Conservation (phyloP, 2,797 vertebrate species). For the Danio jaintianensis region DNA sequence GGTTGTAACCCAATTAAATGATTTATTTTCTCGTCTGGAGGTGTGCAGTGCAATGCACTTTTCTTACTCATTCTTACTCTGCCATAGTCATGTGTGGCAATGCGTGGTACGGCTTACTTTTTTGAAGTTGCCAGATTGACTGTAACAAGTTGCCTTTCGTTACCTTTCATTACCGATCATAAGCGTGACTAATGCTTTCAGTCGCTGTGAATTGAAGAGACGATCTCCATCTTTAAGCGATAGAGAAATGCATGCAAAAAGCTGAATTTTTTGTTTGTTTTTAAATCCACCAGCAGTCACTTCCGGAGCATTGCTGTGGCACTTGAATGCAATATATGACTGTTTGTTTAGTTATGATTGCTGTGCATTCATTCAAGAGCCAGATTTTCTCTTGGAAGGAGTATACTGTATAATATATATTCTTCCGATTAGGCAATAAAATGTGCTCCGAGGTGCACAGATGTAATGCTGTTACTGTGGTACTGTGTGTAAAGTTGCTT, state of each 20-base stretch:
- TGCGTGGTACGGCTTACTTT: neutral
- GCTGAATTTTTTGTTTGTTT: neutral
- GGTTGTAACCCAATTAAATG: neutral
- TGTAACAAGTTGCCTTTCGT: neutral
- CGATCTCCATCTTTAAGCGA: neutral
- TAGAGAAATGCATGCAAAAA: conserved; percentile 2
- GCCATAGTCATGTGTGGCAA: conserved; percentile 7
- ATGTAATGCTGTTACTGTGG: conserved; percentile 55
- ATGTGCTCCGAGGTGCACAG: conserved; percentile 23
- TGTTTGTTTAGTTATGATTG: conserved; percentile 64
- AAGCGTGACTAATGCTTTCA: conserved; percentile 17
- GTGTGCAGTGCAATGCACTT: neutral
- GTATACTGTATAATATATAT: conserved; percentile 12
- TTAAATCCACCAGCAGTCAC: conserved; percentile 23
- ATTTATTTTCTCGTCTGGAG: neutral
- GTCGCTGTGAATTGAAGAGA: neutral
- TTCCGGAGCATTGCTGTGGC: conserved; percentile 30
- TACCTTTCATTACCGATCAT: neutral
- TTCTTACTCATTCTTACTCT: conserved; percentile 17
- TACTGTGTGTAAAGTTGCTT: conserved; percentile 54
- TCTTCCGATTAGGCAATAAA: conserved; percentile 21
- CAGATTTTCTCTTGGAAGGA: conserved; percentile 17
- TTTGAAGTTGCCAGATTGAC: conserved; percentile 19
- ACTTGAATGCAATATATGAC: conserved; percentile 73
- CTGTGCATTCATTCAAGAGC: conserved; percentile 47